These are phyloP conservation scores for Embiotoca jacksoni DNA, from an alignment of 2,113 vertebrate species.

Conservation along the genomic window DNA sequence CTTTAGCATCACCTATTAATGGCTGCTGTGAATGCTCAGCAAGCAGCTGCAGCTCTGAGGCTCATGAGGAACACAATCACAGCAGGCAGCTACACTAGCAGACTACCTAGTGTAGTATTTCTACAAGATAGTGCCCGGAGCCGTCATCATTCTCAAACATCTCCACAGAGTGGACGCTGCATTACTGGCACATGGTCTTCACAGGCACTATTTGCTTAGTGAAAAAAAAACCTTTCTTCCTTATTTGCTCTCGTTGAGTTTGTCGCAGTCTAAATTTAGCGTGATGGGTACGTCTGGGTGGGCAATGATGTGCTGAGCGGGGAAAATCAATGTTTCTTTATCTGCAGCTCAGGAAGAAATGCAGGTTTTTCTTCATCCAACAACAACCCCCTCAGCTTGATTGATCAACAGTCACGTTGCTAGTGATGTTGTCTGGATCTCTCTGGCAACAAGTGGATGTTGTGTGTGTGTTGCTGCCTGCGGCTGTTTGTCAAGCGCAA, in stretches of 20 bases:
- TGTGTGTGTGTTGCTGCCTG: background rate
- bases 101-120: conserved; percentile 14
- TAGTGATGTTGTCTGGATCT: conserved; percentile 20
- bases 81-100: background rate
- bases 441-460: conserved; percentile 38
- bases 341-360: conserved; percentile 71
- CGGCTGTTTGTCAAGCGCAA: conserved; percentile 4
- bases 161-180: conserved; percentile 15
- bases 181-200: conserved; percentile 35
- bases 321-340: conserved; percentile 72
- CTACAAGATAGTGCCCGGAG: conserved; percentile 18
- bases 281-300: conserved; percentile 59
- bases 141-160: conserved; percentile 27
- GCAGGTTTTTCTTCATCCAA: conserved; percentile 51
- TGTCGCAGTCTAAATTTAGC: conserved; percentile 71
- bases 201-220: conserved; percentile 12
- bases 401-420: conserved; percentile 48
- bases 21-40: background rate
- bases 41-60: background rate
- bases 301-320: conserved; percentile 65
- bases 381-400: conserved; percentile 51
- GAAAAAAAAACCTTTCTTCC: conserved; percentile 21
- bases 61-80: conserved; percentile 11
- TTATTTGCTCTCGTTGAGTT: conserved; percentile 48
- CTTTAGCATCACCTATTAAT: background rate